Percentiles rank a stretch among this genome's conserved stretches.
These are phyloP conservation scores for Lytechinus variegatus DNA, from an alignment of 35 echinoderm and acorn worm species.

Conservation along the genomic window DNA sequence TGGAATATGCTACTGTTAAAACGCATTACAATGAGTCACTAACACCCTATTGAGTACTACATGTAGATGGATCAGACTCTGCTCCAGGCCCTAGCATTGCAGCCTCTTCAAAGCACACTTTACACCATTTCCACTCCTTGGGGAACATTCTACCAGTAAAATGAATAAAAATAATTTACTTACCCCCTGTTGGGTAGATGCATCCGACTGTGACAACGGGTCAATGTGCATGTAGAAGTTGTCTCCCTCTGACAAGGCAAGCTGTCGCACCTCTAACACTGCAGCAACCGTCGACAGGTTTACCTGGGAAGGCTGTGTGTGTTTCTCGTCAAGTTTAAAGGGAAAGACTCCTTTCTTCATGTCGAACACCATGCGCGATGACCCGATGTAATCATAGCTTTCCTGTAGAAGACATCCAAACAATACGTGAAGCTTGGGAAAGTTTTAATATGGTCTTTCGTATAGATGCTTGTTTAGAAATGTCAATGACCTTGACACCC, in stretches of 20 bases:
- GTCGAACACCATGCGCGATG: slow-evolving; percentile 92
- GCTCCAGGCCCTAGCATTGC: too few species aligned
- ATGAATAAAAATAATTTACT: not conserved
- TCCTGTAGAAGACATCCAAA: slow-evolving; percentile 61
- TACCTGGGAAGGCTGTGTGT: slow-evolving; percentile 68
- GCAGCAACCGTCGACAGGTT: slow-evolving; percentile 68
- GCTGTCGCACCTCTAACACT: slow-evolving; percentile 81
- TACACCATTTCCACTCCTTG: too few species aligned
- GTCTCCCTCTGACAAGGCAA: slow-evolving; percentile 50
- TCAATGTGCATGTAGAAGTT: slow-evolving; percentile 78
- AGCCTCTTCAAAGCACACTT: too few species aligned
- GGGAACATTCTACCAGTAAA: too few species aligned
- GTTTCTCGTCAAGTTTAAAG: slow-evolving; percentile 11
- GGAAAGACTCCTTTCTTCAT: slow-evolving; percentile 84
- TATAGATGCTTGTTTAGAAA: too few species aligned
- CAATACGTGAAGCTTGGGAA: too few species aligned
- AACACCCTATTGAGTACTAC: too few species aligned
- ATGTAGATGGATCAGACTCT: too few species aligned
- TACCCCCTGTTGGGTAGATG: slow-evolving; percentile 52
- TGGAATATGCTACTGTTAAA: too few species aligned
- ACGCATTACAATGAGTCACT: too few species aligned
- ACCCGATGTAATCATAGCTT: slow-evolving; percentile 97
- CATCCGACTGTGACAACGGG: slow-evolving; percentile 68
- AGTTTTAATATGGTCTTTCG: too few species aligned
- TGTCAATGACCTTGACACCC: too few species aligned